Base-by-base conservation (phyloP, 2,797 vertebrate genomes). In the Decapterus maruadsi region DNA sequence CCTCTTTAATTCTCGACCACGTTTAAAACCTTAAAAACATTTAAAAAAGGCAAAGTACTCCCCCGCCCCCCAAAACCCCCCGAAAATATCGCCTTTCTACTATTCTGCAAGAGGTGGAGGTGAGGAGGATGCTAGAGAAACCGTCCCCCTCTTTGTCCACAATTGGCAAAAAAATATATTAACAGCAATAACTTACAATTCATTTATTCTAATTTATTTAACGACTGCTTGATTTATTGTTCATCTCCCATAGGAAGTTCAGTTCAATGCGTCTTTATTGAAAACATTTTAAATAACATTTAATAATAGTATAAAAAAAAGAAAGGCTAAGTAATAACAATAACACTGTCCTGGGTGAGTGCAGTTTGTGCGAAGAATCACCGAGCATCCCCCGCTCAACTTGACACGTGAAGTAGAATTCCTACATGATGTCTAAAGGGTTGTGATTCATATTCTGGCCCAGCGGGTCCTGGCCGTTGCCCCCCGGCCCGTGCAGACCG, bases 341-440 rank as follows among this genome's bases (percentile, higher is more conserved):
- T 94, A 95, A 93, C 88, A 94, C 92, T 93, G 93, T 93, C 91
- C 87, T 91, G 93, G 90, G 88, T 88, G 92, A 92, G 91, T 93
- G 92, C 91, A 94, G 92, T 92, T 92, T 92, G 91, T 95, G 95
- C 95, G 85, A 89, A 95, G 95, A 91, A 72, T 92, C 86, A 78
- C 78, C 0, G 71, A 89, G 86, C 95, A 80, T 91, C 93, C 57
- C 70, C 56, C 63, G 80, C 89, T 85, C 85, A 36, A 72, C 75
- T 81, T 72, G 77, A 92, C 84, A 87, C 80, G 5, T 68, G 22
- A 51, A 64, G 75, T 56, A 78, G 75, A 85, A 71, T 58, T 82
- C 81, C 96, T 98, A 97, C 95, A 97, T 96, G 82, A 98, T 97
- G 96, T 99, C 96, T 96, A 98, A 96, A 93, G 97, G 93, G 95